Base-by-base conservation (phyloP, 2,113 vertebrate species). In the Plotosus lineatus region DNA sequence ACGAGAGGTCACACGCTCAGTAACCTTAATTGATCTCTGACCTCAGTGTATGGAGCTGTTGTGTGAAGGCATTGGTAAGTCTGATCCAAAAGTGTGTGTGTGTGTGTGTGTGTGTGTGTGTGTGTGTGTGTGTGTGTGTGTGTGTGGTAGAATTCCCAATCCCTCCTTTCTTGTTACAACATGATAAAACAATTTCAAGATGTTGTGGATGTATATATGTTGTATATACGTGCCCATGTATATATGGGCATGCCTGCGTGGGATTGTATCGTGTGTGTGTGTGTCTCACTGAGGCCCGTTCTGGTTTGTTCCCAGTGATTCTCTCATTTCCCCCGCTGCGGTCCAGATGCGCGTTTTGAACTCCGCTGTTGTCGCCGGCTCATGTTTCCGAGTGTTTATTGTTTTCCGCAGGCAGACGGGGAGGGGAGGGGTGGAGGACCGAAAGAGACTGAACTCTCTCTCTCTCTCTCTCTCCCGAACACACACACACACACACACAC, bases 301-400 rank as follows among this genome's bases (percentile, higher is more conserved):
- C 56, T 69, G 19, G 44, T 48, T 56, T 65, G 80, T 75, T 76
- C 72, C 73, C 68, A 78, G 66, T 31, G 75, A 66, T 75, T 72
- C 56, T 55, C 33, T 50, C 44, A 56, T 56, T 76, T 56, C 55
- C 63, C 78, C 55, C 23, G 26, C 80, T 82, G 80, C 51, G 80
- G 72, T 81, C 75, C 83, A 84, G 79, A 84, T 84, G 79, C 75
- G 58, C 55, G 58, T 81, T 65, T 78, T 81, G 79, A 84, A 81
- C 50, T 77, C 75, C 75, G 75, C 75, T 56, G 56, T 36, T 84
- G 79, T 73, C 42, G 50, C 68, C 53, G 33, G 58, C 48, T 84
- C 75, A 77, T 71, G 68, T 78, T 84, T 81, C 83, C 11, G 65
- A 77, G 71, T 81, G 75, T 81, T 72, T 81, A 81, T 81, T 84